Evolutionary conservation across 2,797 vertebrate species (phyloP).

Genomic region (Sebastes diploproa): DNA sequence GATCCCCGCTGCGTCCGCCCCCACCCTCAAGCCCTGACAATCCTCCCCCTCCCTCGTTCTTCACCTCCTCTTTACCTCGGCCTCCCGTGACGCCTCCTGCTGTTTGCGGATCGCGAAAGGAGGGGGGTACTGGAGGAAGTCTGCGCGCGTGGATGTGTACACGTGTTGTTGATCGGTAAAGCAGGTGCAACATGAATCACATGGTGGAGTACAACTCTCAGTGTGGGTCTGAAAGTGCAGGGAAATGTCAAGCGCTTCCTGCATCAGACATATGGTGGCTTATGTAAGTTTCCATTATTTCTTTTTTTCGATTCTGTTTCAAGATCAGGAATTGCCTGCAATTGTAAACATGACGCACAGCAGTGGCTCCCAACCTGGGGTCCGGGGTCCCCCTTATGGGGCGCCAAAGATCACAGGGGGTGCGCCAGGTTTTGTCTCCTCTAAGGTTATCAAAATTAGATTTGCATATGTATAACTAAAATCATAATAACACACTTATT

Average conservation of each 20-base stretch:
- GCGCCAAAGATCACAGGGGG: too few species aligned
- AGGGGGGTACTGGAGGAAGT: background rate
- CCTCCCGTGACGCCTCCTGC: conserved; percentile 14
- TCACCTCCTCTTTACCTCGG: conserved; percentile 37
- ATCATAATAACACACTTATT: too few species aligned
- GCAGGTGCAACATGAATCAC: background rate
- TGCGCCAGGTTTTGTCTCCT: too few species aligned
- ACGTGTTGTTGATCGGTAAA: conserved; percentile 17
- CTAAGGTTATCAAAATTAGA: too few species aligned
- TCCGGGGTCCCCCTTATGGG: too few species aligned
- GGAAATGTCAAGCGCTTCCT: background rate
- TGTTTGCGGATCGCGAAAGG: background rate
- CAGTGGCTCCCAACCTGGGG: too few species aligned
- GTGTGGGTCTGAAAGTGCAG: background rate
- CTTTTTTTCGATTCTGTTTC: background rate
- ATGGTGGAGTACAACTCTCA: background rate
- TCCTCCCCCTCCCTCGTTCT: conserved; percentile 29
- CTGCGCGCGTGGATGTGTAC: background rate
- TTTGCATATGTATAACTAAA: too few species aligned
- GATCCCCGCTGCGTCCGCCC: conserved; percentile 40
- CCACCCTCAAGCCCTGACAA: conserved; percentile 27
- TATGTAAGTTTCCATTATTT: background rate
- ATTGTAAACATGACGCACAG: background rate
- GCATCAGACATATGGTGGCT: conserved; percentile 4
- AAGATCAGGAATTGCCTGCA: background rate